phyloP scores from a whole-genome alignment of 2,888 invertebrate genomes.

The Xanthia togata region DNA sequence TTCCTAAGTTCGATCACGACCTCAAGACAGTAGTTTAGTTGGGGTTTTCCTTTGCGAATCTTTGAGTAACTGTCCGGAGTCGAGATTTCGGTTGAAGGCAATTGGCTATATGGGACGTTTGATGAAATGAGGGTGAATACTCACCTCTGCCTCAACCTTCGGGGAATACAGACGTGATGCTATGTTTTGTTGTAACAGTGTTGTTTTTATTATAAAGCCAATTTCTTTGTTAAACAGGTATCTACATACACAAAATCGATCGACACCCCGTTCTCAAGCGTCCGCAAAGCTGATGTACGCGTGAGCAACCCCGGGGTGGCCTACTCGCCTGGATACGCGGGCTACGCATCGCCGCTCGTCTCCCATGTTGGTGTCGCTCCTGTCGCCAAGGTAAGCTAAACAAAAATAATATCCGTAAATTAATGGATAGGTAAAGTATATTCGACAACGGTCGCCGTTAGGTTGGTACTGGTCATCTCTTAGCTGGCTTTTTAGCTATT shows the following conservation, averaged over 20 bases:
- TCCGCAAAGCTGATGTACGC: constrained; percentile 93
- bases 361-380: constrained; percentile 82
- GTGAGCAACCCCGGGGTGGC: constrained; percentile 92
- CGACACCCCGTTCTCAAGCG: constrained; percentile 93
- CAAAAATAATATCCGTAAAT: background rate
- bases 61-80: background rate
- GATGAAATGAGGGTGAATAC: background rate
- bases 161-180: background rate
- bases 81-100: no score
- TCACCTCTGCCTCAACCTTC: background rate
- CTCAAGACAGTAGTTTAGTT: no score
- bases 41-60: no score
- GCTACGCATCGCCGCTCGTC: constrained; percentile 80
- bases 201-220: background rate
- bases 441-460: background rate
- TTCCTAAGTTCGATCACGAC: no score
- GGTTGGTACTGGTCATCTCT: background rate
- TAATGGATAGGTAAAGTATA: background rate
- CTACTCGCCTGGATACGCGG: constrained; percentile 78
- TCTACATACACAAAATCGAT: constrained; percentile 93
- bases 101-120: background rate
- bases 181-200: background rate
- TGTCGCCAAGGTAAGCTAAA: constrained; percentile 80
- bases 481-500: no score
- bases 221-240: constrained; percentile 77